phyloP scores from a whole-genome alignment of 2,113 vertebrate genomes.

The Apus apus region DNA sequence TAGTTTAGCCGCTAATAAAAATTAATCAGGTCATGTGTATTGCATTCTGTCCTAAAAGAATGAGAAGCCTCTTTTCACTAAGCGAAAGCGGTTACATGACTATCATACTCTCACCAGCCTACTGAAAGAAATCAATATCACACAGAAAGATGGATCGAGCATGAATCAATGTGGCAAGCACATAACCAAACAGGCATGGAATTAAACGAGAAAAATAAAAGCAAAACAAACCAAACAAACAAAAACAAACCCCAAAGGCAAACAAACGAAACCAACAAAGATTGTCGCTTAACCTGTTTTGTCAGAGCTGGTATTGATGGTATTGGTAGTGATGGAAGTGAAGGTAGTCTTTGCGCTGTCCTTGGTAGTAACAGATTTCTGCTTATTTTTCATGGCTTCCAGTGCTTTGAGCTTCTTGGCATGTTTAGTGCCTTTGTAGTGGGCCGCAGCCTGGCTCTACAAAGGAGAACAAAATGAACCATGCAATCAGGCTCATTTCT shows the following conservation, averaged over 20 bases:
- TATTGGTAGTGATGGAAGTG: constrained; percentile 85
- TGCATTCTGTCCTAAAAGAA: not conserved
- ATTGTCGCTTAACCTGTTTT: constrained; percentile 88
- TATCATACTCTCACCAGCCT: not conserved
- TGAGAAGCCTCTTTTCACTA: constrained; percentile 28
- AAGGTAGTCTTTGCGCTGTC: constrained; percentile 88
- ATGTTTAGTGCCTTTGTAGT: constrained; percentile 99
- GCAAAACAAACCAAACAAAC: not conserved
- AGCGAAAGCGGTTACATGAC: constrained; percentile 18
- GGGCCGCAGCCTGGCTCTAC: constrained; percentile 98
- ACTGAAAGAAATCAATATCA: not conserved
- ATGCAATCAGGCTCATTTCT: constrained; percentile 86
- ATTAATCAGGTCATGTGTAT: not conserved
- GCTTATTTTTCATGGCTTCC: constrained; percentile 94
- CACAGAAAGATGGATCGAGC: constrained; percentile 67
- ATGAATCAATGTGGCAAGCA: constrained; percentile 66
- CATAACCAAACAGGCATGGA: constrained; percentile 56
- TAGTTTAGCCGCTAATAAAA: not conserved
- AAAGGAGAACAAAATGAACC: constrained; percentile 88
- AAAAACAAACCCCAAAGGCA: not conserved
- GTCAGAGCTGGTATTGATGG: constrained; percentile 84
- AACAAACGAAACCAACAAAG: constrained; percentile 66
- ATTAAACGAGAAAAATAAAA: constrained; percentile 35
- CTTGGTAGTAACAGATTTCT: constrained; percentile 88
- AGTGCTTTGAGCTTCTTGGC: constrained; percentile 99